phyloP scores from a whole-genome alignment of 2,888 invertebrate genomes.

The Mylabris sibirica region DNA sequence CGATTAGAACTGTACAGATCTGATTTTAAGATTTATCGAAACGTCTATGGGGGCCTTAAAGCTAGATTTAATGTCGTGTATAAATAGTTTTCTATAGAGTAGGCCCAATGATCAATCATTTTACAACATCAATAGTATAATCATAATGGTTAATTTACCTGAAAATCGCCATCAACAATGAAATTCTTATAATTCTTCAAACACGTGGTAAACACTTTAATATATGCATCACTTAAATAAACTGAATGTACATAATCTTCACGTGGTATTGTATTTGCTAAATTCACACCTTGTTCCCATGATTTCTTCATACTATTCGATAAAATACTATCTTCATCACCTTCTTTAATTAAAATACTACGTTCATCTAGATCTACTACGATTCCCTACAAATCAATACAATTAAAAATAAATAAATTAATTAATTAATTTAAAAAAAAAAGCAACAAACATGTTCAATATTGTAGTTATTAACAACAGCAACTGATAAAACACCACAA shows the following conservation, averaged over 20 bases:
- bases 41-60: no score
- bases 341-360: conserved; percentile 71
- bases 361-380: conserved; percentile 76
- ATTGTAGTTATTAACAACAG: conserved; percentile 57
- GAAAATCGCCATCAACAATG: conserved; percentile 61
- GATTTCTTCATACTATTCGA: conserved; percentile 75
- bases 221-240: conserved; percentile 80
- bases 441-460: conserved; percentile 65
- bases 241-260: conserved; percentile 71
- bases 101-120: no score
- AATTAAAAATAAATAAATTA: no score
- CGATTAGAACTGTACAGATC: no score
- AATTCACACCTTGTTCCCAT: conserved; percentile 67
- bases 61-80: no score
- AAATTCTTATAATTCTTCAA: conserved; percentile 74
- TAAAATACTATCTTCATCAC: conserved; percentile 80
- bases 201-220: conserved; percentile 79
- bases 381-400: conserved; percentile 67
- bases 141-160: no score
- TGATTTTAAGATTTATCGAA: no score
- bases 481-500: conserved; percentile 71
- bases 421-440: conserved; percentile 4
- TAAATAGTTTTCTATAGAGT: no score
- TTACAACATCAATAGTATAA: no score
- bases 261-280: conserved; percentile 59